Base-by-base conservation (phyloP, 2,113 vertebrate genomes). In the Solea senegalensis region DNA sequence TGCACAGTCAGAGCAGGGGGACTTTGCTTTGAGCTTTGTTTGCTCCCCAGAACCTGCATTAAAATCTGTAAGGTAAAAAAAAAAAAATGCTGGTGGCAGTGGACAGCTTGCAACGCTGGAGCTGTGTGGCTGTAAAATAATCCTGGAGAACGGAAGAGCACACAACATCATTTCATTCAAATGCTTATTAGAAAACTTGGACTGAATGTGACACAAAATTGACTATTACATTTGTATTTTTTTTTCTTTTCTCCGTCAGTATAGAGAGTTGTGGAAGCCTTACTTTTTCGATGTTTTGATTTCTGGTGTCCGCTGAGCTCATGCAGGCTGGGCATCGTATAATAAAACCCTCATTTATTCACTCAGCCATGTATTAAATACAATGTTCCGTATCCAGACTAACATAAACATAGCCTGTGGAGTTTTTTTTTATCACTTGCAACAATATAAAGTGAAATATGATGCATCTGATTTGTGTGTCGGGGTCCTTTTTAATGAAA, bases 21-120 rank as follows among this genome's bases (percentile, higher is more conserved):
- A 49, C 68, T 39, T 68, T 65, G 14, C 65, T 55, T n/a, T n/a
- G n/a, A n/a, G n/a, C n/a, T n/a, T n/a, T 53, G 57, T 75, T 56
- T 28, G 13, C 51, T n/a, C 57, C 45, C 43, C 45, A 26, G 45
- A 48, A 73, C 4, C 12, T 63, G 46, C 64, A 46, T 21, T 64
- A 57, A 62, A 55, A 66, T 66, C 46, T 46, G 59, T 14, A 45
- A 73, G 44, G 21, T 21, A 21, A 21, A 21, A 21, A 21, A 21
- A 21, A 68, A 39, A 16, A 58, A 15, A 53, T 45, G 14, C 12
- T 40, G 49, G 52, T 46, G n/a, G 50, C 21, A 50, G 34, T 34
- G 34, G 34, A 34, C 34, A 34, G 5, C 34, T 34, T 6, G 9
- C 12, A 16, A 64, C n/a, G 11, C n/a, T 40, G 26, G 15, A 50